Evolutionary conservation across 2,797 vertebrate genomes (phyloP), one percentile per base, ranked within the genome.

Genomic region (Masticophis lateralis): DNA sequence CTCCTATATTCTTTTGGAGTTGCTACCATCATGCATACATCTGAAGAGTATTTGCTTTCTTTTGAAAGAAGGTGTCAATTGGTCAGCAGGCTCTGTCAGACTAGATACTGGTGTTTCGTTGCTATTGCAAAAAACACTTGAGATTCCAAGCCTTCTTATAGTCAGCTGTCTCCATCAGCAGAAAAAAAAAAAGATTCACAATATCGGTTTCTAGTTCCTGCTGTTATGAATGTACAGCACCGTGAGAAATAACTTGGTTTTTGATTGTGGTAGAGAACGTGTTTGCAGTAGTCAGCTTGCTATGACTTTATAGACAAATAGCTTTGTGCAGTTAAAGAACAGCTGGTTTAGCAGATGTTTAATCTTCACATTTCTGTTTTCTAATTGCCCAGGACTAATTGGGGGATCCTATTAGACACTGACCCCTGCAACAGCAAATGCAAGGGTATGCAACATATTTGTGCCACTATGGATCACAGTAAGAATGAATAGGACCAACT

Each of bases 211-310:
- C 94, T 92, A 95, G 91, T 95, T 95, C 88, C 92, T 93, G 47
- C 60, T 95, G 86, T 94, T 94, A 94, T 57, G 95, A 32, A 83
- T 83, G 74, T 83, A 92, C 92, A 95, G 90, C 57, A 93, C 90
- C 91, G 79, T 93, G 89, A 92, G 88, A 86, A 63, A 94, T 95
- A 96, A 95, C 96, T 96, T 86, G 56, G 88, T 86, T 55, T 95
- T 59, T 89, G 28, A 87, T 95, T 94, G 88, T 94, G 93, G 79
- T 94, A 93, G 51, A 93, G 61, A 96, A 96, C n/a, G 93, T 96
- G 89, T 94, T 96, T 96, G 95, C 87, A 88, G 27, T 20, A 57
- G 55, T 91, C 95, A 74, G 56, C 63, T 95, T 96, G n/a, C 94
- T 60, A 89, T 93, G 95, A 87, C 94, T 97, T 95, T 95, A 88